Evolutionary conservation across 2,888 invertebrate genomes (phyloP).

Genomic region (Callimorpha dominula): DNA sequence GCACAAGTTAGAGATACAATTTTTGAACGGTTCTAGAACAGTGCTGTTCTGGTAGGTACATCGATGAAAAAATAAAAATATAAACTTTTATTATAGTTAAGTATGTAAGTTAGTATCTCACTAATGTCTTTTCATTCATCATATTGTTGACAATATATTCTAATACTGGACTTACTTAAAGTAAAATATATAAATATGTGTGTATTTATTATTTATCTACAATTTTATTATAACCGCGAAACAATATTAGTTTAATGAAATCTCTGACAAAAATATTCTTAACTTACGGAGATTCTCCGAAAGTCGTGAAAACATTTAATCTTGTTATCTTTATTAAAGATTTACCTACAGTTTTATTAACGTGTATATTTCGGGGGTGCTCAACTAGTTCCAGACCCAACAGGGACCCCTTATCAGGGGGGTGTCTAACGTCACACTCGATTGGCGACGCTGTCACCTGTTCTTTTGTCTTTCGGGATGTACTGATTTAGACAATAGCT

Average conservation of each 20-base stretch:
- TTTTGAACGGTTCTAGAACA: background rate
- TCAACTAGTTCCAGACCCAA: too few relatives aligned
- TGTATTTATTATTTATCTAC: conserved; percentile 20
- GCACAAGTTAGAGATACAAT: background rate
- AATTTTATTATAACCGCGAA: conserved; percentile 5
- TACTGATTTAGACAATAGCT: too few relatives aligned
- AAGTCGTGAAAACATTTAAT: background rate
- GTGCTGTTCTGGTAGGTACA: background rate
- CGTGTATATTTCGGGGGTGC: too few relatives aligned
- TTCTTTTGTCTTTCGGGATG: too few relatives aligned
- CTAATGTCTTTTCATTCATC: conserved; percentile 82
- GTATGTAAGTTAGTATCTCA: conserved; percentile 61
- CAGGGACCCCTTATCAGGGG: too few relatives aligned
- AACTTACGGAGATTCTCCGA: background rate
- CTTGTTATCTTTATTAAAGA: too few relatives aligned
- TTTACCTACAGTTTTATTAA: too few relatives aligned
- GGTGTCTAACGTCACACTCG: too few relatives aligned
- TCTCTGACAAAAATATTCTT: background rate
- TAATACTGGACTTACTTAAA: conserved; percentile 47
- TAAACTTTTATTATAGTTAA: background rate
- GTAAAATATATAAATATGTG: conserved; percentile 39
- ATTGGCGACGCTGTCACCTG: too few relatives aligned
- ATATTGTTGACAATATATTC: conserved; percentile 52
- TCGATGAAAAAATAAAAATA: background rate
- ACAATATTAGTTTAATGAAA: background rate